These are phyloP conservation scores for Orthosia incerta DNA, from an alignment of 2,888 invertebrate genomes.

Conservation along the genomic window DNA sequence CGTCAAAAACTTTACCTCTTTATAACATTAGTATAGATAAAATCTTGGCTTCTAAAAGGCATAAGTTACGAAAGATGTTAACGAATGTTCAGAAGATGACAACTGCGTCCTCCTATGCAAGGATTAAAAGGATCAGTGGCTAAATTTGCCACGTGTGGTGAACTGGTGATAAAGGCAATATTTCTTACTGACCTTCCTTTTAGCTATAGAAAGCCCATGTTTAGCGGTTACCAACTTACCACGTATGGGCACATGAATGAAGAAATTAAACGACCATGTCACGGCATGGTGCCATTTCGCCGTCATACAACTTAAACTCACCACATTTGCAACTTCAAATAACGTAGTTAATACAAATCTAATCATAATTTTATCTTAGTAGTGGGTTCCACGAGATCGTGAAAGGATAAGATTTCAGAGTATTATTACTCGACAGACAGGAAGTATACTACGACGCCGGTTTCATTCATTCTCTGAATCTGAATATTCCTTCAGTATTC, in stretches of 20 bases:
- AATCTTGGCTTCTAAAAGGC: background rate
- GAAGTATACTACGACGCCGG: slow-evolving; percentile 10
- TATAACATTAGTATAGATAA: too few species aligned
- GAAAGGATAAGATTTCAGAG: slow-evolving; percentile 38
- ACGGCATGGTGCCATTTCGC: slow-evolving; percentile 21
- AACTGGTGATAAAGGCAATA: background rate
- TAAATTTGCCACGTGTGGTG: background rate
- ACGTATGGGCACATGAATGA: background rate
- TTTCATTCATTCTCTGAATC: slow-evolving; percentile 20
- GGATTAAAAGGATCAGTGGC: background rate
- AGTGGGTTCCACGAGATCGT: slow-evolving; percentile 21
- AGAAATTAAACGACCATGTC: slow-evolving; percentile 3
- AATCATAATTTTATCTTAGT: slow-evolving; percentile 23
- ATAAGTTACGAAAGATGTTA: background rate
- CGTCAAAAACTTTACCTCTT: too few species aligned
- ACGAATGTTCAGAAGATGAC: background rate
- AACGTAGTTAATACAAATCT: slow-evolving; percentile 15
- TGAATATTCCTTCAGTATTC: slow-evolving; percentile 15
- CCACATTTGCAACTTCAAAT: background rate
- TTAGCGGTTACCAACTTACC: background rate
- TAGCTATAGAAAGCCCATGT: background rate
- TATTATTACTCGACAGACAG: slow-evolving; percentile 24
- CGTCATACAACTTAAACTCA: background rate
- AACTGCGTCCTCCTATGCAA: background rate
- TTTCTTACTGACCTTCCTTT: background rate